Base-by-base conservation (phyloP, 2,797 vertebrate genomes). In the Takifugu rubripes region DNA sequence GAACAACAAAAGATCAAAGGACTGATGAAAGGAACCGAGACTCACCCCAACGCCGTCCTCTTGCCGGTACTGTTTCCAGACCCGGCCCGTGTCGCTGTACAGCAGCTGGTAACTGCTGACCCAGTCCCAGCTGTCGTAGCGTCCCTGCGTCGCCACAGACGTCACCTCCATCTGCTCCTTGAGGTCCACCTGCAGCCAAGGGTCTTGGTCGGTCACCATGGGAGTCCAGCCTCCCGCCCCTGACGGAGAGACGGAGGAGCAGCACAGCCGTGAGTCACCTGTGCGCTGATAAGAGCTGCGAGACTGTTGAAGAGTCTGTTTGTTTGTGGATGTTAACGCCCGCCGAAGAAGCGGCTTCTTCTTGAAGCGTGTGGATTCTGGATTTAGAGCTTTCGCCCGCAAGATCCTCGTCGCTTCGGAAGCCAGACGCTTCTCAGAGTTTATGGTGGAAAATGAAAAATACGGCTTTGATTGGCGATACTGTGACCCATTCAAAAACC, bases 151-250 rank as follows among this genome's bases (percentile, higher is more conserved):
- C 72, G 95, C 94, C 8, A 98, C 88, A 0, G 92, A 94, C 1
- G 94, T 96, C 57, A 99, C 86, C 89, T 98, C 95, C 86, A 95
- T 90, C 85, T 95, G 90, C 69, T 94, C 94, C 61, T 92, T 90
- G 59, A 99, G 91, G 74, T 99, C 97, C 75, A 98, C 77, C 87
- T 99, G 97, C 24, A 99, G 91, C 97, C 97, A 99, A 57, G 96
- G 95, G 42, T 94, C 91, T 43, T 84, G 79, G 2, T 92, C 93
- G 1, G 92, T 94, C 70, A 91, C 87, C 84, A 90, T 77, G 0
- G 97, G 96, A 45, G 95, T 94, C 97, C 97, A 99, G 61, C 97
- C 97, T 5, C 96, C 97, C 25, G 91, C 89, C 84, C 95, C 97
- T 99, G 76, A 10, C 25, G n/a, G 66, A 47, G 48, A 75, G 49